A percentile compares a stretch with the other conserved stretches of the same genome.
phyloP scores from a whole-genome alignment of 2,888 invertebrate species.

The Hirtodrosophila trivittata region DNA sequence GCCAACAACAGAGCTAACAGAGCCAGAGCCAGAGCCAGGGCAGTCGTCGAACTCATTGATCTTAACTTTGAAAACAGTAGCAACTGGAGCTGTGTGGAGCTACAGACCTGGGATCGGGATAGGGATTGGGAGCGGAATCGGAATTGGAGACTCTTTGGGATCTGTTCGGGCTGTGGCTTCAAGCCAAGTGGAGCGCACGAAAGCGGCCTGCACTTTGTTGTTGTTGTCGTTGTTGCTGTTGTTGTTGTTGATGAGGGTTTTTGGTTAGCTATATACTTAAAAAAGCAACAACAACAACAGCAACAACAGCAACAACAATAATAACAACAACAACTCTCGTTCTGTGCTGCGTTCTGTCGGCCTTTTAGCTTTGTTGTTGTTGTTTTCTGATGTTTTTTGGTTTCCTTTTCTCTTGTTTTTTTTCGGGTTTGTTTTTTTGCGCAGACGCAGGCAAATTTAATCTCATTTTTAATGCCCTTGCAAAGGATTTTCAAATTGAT shows the following conservation, averaged over 20 bases:
- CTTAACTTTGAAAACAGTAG: slow-evolving; percentile 82
- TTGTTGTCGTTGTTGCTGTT: slow-evolving; percentile 29
- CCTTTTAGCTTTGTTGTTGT: slow-evolving; percentile 54
- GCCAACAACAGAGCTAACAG: not conserved
- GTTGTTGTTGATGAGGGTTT: slow-evolving; percentile 59
- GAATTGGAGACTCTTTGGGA: slow-evolving; percentile 49
- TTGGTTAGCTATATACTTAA: slow-evolving; percentile 74
- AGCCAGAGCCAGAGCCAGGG: slow-evolving; percentile 49
- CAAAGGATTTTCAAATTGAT: slow-evolving; percentile 80
- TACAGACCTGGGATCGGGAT: slow-evolving; percentile 40
- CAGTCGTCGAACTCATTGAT: slow-evolving; percentile 77
- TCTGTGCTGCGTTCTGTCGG: slow-evolving; percentile 56
- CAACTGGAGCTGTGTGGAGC: slow-evolving; percentile 49
- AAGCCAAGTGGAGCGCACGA: slow-evolving; percentile 69
- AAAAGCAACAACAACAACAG: slow-evolving; percentile 1
- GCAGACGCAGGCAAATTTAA: slow-evolving; percentile 72
- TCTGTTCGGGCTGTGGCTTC: slow-evolving; percentile 42
- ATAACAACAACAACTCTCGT: slow-evolving; percentile 40
- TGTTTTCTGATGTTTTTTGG: slow-evolving; percentile 25
- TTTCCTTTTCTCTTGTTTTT: slow-evolving; percentile 17
- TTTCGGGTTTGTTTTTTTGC: slow-evolving; percentile 27
- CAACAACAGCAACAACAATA: too few species aligned
- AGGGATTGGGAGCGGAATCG: slow-evolving; percentile 16
- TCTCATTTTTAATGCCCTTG: slow-evolving; percentile 72
- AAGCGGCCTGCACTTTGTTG: slow-evolving; percentile 75